A percentile compares a stretch with the other conserved stretches of the same genome.
These are phyloP conservation scores for Hypercompe scribonia DNA, from an alignment of 2,888 invertebrate species.

Conservation along the genomic window DNA sequence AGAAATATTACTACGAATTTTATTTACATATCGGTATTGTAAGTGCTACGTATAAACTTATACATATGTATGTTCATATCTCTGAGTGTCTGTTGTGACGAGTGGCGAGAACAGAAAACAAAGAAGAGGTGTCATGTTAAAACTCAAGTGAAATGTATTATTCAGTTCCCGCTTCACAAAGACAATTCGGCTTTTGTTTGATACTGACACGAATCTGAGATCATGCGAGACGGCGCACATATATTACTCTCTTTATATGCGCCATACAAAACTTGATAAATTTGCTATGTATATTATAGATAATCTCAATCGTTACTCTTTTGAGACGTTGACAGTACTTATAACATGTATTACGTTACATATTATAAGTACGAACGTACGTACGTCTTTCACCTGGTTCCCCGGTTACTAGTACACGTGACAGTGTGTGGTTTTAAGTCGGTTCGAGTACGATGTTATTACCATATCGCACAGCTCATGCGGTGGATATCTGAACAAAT, in stretches of 20 bases:
- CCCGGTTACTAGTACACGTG: no score
- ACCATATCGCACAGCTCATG: no score
- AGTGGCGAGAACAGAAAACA: constrained; percentile 62
- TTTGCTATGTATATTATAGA: constrained; percentile 36
- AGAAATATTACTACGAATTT: constrained; percentile 9
- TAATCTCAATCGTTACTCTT: constrained; percentile 18
- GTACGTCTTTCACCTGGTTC: no score
- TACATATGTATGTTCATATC: constrained; percentile 37
- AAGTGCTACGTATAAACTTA: constrained; percentile 12
- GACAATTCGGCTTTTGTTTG: constrained; percentile 69
- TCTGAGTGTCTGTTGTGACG: constrained; percentile 48
- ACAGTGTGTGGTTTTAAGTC: no score
- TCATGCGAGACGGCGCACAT: constrained; percentile 50
- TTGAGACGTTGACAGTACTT: constrained; percentile 21
- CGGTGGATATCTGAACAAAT: no score
- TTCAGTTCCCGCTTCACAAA: constrained; percentile 67
- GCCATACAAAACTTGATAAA: constrained; percentile 46
- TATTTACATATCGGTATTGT: constrained; percentile 11
- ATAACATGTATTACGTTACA: background rate
- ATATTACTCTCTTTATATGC: constrained; percentile 54
- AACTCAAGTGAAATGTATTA: constrained; percentile 77
- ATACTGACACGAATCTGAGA: constrained; percentile 61
- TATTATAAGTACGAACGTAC: no score
- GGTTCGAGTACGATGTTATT: no score
- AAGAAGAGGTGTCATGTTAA: constrained; percentile 75